Evolutionary conservation across 53 echinoderm and acorn worm species (phyloP).

Genomic region (Patiria pectinifera): DNA sequence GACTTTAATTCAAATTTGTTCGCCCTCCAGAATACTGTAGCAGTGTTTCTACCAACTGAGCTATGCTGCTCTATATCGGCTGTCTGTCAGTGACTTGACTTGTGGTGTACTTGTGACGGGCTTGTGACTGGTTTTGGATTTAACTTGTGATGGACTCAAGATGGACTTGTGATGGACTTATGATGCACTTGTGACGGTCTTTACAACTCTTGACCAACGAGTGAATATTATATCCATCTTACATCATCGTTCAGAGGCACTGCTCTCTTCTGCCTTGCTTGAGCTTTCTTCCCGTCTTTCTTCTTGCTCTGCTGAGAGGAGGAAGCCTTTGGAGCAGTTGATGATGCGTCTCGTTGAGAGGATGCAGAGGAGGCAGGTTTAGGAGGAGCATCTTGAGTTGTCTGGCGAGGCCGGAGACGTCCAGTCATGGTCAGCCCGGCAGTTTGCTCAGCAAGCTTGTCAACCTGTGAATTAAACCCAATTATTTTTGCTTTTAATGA

Average conservation of each 20-base stretch:
- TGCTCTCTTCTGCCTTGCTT: slow-evolving; percentile 49
- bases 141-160: too few species aligned
- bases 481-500: background rate
- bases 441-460: slow-evolving; percentile 76
- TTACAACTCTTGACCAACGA: background rate
- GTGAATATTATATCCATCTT: background rate
- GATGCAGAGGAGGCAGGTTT: slow-evolving; percentile 7
- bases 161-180: background rate
- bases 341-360: background rate
- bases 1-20: too few species aligned
- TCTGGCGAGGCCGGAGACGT: slow-evolving; percentile 28
- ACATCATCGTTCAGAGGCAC: slow-evolving; percentile 63
- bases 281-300: background rate
- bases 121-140: too few species aligned
- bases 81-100: too few species aligned
- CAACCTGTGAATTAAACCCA: slow-evolving; percentile 60
- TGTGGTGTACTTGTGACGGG: background rate
- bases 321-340: background rate
- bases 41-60: too few species aligned
- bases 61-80: too few species aligned
- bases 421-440: slow-evolving; percentile 72
- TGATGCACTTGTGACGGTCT: background rate
- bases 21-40: too few species aligned
- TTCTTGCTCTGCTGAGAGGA: slow-evolving; percentile 12
- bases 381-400: slow-evolving; percentile 2